Base-by-base conservation (phyloP, 2,113 vertebrate genomes). In the Megaleporinus macrocephalus region DNA sequence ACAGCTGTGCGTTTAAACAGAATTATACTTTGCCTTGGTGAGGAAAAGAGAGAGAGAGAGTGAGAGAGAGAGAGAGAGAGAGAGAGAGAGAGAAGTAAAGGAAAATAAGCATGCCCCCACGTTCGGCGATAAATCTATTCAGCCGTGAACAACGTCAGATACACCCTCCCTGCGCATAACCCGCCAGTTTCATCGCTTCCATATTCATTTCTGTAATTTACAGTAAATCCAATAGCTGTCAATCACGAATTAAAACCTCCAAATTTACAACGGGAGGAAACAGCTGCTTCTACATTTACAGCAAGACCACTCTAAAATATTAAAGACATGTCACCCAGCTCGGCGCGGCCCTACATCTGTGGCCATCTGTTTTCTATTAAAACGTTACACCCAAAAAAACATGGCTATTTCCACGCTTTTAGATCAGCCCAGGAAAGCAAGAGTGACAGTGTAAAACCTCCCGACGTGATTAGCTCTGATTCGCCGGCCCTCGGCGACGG, bases 291-390 rank as follows among this genome's bases (percentile, higher is more conserved):
- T 91, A 92, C 90, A 84, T 94, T 95, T 93, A 93, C 91, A 90
- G 91, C 90, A 92, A 92, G 90, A 91, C 93, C 94, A 94, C 94
- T 95, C 92, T 94, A 91, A 93, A 94, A 94, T 94, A 95, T 95
- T 95, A 94, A 94, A 94, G 91, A 92, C 86, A 86, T 92, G 92
- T 92, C 91, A 91, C 91, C 89, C 87, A 84, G 87, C 83, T 82
- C 89, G 57, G 84, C 88, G 88, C 87, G 88, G 90, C 90, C 86
- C 82, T 90, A 90, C 90, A 91, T 92, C 92, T 90, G 91, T 87
- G 89, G 87, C 91, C 93, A 94, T 94, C 93, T 93, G 94, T 88
- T 93, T 93, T 93, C 91, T 92, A 94, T 93, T 94, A 93, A 93
- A 86, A 91, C 91, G 91, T 92, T 91, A 90, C 89, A 91, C 88